Conservation (phyloP, 2,113 vertebrate genomes). For the zebrafish (Danio rerio) region GRCz12tu NC_133189.1:34026001-34026500, state of each 20-base stretch:
- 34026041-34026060: slow-evolving; percentile 37
- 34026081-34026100: slow-evolving; percentile 25
- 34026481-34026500: slow-evolving; percentile 21
- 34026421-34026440: slow-evolving; percentile 34
- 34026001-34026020: slow-evolving; percentile 52
- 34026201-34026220: slow-evolving; percentile 1
- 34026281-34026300: slow-evolving; percentile 3
- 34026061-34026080: slow-evolving; percentile 37
- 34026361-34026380: slow-evolving; percentile 57
- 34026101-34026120: slow-evolving; percentile 23
- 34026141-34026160: slow-evolving; percentile 62
- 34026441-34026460: slow-evolving; percentile 2
- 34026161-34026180: slow-evolving; percentile 40
- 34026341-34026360: slow-evolving; percentile 13
- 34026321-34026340: slow-evolving; percentile 14
- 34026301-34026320: slow-evolving; percentile 48
- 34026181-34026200: slow-evolving; percentile 49
- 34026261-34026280: slow-evolving; percentile 9
- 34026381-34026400: slow-evolving; percentile 39
- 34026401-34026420: slow-evolving; percentile 29
- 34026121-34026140: slow-evolving; percentile 54
- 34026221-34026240: not conserved
- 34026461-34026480: slow-evolving; percentile 25
- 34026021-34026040: slow-evolving; percentile 56
- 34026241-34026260: slow-evolving; percentile 29